These are phyloP conservation scores for Notocelia uddmanniana DNA, from an alignment of 2,888 invertebrate species.

Conservation along the genomic window DNA sequence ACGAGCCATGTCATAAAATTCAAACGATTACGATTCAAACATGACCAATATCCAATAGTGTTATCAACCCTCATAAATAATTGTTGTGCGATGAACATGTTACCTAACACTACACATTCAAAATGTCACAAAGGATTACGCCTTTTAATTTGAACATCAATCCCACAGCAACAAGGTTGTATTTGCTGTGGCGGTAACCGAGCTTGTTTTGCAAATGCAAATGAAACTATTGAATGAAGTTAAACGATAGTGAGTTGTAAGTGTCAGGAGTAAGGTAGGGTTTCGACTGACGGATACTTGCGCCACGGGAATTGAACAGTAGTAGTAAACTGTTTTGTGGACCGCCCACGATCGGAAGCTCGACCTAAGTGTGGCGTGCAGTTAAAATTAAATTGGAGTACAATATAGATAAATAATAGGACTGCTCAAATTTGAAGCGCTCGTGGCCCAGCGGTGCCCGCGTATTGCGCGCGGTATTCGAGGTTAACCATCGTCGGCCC, in stretches of 20 bases:
- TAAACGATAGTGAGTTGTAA: neutral
- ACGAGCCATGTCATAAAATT: neutral
- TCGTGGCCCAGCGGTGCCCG: no score
- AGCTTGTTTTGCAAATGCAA: neutral
- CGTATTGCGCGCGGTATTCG: no score
- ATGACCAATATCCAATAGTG: slow-evolving; percentile 12
- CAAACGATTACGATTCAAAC: neutral
- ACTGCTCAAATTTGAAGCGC: no score
- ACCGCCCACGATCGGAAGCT: neutral
- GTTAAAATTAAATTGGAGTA: no score
- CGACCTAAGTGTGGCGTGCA: no score
- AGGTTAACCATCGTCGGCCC: no score
- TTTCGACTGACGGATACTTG: neutral
- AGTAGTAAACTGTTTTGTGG: neutral
- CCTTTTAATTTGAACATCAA: neutral
- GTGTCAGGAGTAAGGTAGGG: neutral
- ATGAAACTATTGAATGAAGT: neutral
- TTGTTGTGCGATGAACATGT: neutral
- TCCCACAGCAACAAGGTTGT: neutral
- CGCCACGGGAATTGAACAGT: neutral
- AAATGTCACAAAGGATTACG: no score
- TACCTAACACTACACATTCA: neutral
- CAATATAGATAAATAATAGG: no score
- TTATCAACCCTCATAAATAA: neutral
- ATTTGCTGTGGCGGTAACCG: neutral